Evolutionary conservation across 64 coral and sea anemone genomes (phyloP), one percentile per base, ranked within the genome.

Genomic region (Montipora efflorescens): DNA sequence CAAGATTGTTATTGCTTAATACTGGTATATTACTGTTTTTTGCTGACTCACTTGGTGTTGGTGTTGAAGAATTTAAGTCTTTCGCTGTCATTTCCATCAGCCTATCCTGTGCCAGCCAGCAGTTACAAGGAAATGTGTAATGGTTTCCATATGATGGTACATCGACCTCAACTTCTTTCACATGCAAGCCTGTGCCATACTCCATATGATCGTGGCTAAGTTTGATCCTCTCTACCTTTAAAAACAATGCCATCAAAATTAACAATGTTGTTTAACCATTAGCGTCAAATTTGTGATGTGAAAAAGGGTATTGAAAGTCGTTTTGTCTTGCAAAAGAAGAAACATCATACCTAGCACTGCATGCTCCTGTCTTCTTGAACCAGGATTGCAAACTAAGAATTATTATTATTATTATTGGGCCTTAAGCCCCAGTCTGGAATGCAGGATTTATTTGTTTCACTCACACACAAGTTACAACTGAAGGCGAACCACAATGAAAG

Each of bases 151-250:
- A 87, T 67, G 81, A 75, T 20, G 96, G 96, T 8, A 97, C 77
- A 76, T 95, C 83, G 8, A 97, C 79, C 22, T 94, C 92, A 72
- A 97, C 93, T 73, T 97, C 93, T 67, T 95, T 76, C 5, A 97
- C 96, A 74, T 88, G 91, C 47, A 97, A 95, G 14, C 93, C 96
- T 43, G 96, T 95, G 19, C 96, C 96, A 92, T 92, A 97, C 44
- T 87, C 86, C 96, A 97, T 97, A 43, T 97, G 96, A 48, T 97
- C 96, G 89, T 95, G 96, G 50, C 83, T 97, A 48, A 97, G 90
- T 44, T 97, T 97, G 46, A 97, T 97, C 59, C 78, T 94, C 11
- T 97, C 96, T 57, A 97, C 69, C 96, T 97, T 57, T 11, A 57
- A 6, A 77, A 36, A 44, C 15, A 13, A 64, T 9, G 9, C 6